These are phyloP conservation scores for Hydrolagus colliei DNA, from an alignment of 2,797 vertebrate species.

Conservation along the genomic window DNA sequence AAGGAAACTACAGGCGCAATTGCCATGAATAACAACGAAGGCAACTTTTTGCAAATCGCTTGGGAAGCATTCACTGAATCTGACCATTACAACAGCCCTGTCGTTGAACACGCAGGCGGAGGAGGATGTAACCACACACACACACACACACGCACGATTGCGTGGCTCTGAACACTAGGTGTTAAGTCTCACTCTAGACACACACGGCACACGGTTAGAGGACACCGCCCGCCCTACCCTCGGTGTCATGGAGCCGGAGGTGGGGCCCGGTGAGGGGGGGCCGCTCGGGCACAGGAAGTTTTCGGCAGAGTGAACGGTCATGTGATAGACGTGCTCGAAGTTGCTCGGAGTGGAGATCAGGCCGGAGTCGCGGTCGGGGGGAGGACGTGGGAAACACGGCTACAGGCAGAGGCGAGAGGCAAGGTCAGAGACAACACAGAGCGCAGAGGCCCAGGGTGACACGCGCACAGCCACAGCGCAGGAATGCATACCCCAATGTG, in stretches of 20 bases:
- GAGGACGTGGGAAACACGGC: slow-evolving; percentile 61
- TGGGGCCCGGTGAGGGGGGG: slow-evolving; percentile 61
- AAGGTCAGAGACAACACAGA: slow-evolving; percentile 43
- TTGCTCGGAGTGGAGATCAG: slow-evolving; percentile 76
- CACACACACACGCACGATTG: neutral
- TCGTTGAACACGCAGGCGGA: neutral
- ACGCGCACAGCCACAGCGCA: neutral
- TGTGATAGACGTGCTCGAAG: slow-evolving; percentile 82
- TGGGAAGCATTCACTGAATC: neutral
- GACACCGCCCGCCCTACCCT: slow-evolving; percentile 62
- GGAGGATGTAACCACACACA: neutral
- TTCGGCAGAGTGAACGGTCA: slow-evolving; percentile 76
- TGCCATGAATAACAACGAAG: neutral
- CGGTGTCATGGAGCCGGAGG: slow-evolving; percentile 61
- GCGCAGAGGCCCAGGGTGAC: slow-evolving; percentile 37
- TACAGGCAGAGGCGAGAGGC: slow-evolving; percentile 56
- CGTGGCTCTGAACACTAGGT: slow-evolving; percentile 45
- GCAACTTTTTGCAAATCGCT: neutral
- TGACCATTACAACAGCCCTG: neutral
- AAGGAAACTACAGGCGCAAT: too few relatives aligned
- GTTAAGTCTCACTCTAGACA: slow-evolving; percentile 40
- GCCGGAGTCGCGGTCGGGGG: slow-evolving; percentile 61
- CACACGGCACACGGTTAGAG: slow-evolving; percentile 37
- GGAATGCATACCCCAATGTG: neutral
- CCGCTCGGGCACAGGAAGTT: slow-evolving; percentile 67